A percentile compares a stretch with the other conserved stretches of the same genome.
These are phyloP conservation scores for Hofmannophila pseudospretella DNA, from an alignment of 2,888 invertebrate genomes.

Conservation along the genomic window DNA sequence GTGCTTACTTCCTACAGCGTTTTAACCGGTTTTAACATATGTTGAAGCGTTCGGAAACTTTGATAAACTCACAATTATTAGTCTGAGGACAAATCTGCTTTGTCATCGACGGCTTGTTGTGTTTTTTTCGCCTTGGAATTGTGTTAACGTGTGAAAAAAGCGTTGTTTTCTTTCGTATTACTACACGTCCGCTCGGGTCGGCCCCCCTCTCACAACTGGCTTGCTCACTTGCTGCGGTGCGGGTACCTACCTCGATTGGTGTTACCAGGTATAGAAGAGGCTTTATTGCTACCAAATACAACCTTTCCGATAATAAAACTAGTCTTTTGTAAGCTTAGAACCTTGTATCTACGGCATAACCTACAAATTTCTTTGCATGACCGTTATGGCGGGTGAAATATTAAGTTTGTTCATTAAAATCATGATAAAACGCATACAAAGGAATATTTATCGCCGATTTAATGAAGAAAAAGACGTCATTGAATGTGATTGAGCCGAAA, in stretches of 20 bases:
- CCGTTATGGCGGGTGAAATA: slow-evolving; percentile 1
- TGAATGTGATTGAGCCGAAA: slow-evolving; percentile 39
- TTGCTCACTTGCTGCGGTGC: no score
- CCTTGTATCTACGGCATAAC: slow-evolving; percentile 11
- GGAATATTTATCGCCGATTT: slow-evolving; percentile 37
- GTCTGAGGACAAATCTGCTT: slow-evolving; percentile 11
- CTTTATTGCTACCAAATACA: slow-evolving; percentile 22
- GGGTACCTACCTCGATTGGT: slow-evolving; percentile 23
- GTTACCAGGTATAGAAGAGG: slow-evolving; percentile 44
- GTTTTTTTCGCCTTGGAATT: slow-evolving; percentile 19
- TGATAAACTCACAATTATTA: slow-evolving; percentile 17
- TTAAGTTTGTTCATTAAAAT: slow-evolving; percentile 28
- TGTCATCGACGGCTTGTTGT: slow-evolving; percentile 26
- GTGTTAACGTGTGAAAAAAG: slow-evolving; percentile 23
- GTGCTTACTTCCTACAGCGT: slow-evolving; percentile 42
- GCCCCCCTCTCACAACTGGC: slow-evolving; percentile 38
- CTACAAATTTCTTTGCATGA: slow-evolving; percentile 2
- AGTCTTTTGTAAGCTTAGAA: slow-evolving; percentile 1
- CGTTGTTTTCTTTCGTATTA: slow-evolving; percentile 4
- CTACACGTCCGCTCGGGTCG: slow-evolving; percentile 30
- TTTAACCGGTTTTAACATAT: slow-evolving; percentile 36
- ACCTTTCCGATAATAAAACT: slow-evolving; percentile 2
- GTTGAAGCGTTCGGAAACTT: slow-evolving; percentile 14
- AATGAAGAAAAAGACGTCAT: slow-evolving; percentile 43
- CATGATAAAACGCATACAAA: slow-evolving; percentile 48